phyloP scores from a whole-genome alignment of 2,797 vertebrate genomes.

The Echiichthys vipera region DNA sequence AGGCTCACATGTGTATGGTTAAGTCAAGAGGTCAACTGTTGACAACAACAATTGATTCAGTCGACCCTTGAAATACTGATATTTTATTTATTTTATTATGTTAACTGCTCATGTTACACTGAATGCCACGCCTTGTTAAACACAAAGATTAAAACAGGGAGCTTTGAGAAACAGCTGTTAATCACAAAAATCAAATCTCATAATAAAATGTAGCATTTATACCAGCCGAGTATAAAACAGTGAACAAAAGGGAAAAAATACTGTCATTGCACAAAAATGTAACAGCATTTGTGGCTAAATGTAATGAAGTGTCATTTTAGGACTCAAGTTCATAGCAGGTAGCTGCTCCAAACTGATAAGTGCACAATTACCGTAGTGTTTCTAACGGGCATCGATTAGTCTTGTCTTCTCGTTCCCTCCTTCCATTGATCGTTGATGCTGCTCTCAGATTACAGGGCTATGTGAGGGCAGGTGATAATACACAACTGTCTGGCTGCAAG shows the following conservation, averaged over 20 bases:
- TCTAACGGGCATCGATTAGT: slow-evolving; percentile 78
- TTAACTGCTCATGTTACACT: not conserved
- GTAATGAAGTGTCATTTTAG: slow-evolving; percentile 31
- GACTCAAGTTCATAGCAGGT: slow-evolving; percentile 62
- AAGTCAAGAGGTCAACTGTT: too few relatives aligned
- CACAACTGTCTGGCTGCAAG: slow-evolving; percentile 44
- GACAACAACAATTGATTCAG: slow-evolving; percentile 25
- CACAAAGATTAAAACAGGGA: not conserved
- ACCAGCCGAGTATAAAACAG: not conserved
- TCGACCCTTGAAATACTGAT: not conserved
- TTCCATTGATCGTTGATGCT: slow-evolving; percentile 80
- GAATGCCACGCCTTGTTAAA: not conserved
- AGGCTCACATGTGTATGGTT: not conserved
- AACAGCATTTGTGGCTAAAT: not conserved
- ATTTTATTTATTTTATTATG: slow-evolving; percentile 1
- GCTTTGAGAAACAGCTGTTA: not conserved
- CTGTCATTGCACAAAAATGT: not conserved
- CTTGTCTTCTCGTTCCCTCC: slow-evolving; percentile 75
- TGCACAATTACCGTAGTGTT: slow-evolving; percentile 73
- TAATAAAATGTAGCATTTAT: not conserved
- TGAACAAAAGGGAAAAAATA: not conserved
- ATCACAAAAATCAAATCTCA: slow-evolving; percentile 7
- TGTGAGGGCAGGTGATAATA: slow-evolving; percentile 72
- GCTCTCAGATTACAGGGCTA: slow-evolving; percentile 75
- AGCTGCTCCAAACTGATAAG: slow-evolving; percentile 73